Evolutionary conservation across 2,888 invertebrate species (phyloP), one percentile per base, ranked within the genome.

Genomic region (Lithodes maja): DNA sequence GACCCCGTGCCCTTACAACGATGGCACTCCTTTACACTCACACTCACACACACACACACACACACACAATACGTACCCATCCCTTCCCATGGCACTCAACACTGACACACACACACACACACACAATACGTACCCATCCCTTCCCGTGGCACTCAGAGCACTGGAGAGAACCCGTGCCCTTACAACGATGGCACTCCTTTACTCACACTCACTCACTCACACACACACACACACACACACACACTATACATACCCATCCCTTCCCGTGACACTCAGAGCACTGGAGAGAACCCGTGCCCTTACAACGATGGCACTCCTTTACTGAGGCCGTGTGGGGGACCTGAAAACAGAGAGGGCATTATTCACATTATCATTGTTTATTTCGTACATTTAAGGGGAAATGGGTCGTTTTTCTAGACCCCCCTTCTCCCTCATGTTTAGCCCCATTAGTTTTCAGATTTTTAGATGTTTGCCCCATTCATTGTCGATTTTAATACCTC

Each of bases 261-360:
- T 94, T 93, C 1, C 94, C 94, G 91, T 93, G 93, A 92, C 95
- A 95, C 83, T 93, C 93, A 7, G 93, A 92, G 92, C 94, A 94
- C 50, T 92, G 92, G 52, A 93, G 92, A 12, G 93, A 93, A 15
- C 94, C 94, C 3, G 93, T 93, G 7, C 94, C 94, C 83, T 93
- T 93, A 92, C 94, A 94, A 17, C 93, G 92, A 92, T 94, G 94
- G 91, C 94, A 94, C 7, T 93, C 93, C 92, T 94, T 94, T 12
- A 95, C 93, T 1, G 94, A 94, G 2, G 94, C 94, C 12, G 95
- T 95, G 92, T 95, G 94, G 1, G 95, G 95, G 9, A 95, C 94
- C 74, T 84, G 77, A 7, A 49, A 49, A 61, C 9, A 71, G 17
- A 71, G 71, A 71, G 1, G 71, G 5, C 3, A n/a, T n/a, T n/a